Evolutionary conservation across 2,797 vertebrate genomes (phyloP).

Genomic region (Bufotes viridis): DNA sequence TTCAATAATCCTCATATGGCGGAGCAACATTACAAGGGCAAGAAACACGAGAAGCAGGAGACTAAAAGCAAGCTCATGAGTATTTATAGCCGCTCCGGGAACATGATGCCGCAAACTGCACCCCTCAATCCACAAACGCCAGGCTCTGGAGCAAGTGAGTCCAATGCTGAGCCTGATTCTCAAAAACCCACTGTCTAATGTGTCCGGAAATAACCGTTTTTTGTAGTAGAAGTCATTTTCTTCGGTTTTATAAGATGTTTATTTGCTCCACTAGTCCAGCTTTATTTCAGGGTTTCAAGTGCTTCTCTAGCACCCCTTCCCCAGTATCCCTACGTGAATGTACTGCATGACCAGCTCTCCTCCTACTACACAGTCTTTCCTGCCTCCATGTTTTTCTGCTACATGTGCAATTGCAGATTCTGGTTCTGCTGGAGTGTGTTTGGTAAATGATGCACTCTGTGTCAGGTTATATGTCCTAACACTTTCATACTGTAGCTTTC

Average conservation of each 20-base stretch:
- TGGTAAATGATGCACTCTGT: not conserved
- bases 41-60: conserved; percentile 95
- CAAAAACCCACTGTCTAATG: conserved; percentile 27
- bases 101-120: conserved; percentile 9
- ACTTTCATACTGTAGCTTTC: not conserved
- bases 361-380: not conserved
- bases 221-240: not conserved
- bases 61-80: conserved; percentile 94
- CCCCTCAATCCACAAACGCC: conserved; percentile 22
- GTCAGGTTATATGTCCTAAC: not conserved
- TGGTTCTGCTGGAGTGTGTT: not conserved
- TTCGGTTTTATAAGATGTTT: not conserved
- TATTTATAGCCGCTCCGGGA: conserved; percentile 73
- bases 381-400: not conserved
- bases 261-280: not conserved
- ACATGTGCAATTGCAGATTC: not conserved
- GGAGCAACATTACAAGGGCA: conserved; percentile 94
- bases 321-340: not conserved
- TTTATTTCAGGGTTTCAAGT: conserved; percentile 9
- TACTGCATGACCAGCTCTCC: conserved; percentile 6
- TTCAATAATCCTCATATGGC: conserved; percentile 98
- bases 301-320: not conserved
- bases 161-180: conserved; percentile 36
- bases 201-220: not conserved
- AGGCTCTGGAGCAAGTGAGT: conserved; percentile 55